Conservation (phyloP, 2,113 vertebrate species). For the Neotoma lepida region DNA sequence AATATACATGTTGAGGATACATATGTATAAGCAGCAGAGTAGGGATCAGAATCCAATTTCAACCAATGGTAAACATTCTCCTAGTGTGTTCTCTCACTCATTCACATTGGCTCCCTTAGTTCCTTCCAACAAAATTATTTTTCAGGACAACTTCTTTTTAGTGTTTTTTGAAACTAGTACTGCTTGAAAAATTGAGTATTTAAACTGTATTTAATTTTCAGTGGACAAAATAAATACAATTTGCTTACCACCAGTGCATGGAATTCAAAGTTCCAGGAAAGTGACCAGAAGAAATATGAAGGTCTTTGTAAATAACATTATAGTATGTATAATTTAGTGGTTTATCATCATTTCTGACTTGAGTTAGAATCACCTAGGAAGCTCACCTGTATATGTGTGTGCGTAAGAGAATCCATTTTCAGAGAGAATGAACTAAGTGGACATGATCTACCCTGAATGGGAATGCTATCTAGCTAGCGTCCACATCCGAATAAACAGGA, state of each 20-base stretch:
- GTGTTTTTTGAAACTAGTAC: background rate
- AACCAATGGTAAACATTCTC: background rate
- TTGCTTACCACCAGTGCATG: background rate
- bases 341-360: background rate
- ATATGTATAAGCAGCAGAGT: background rate
- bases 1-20: background rate
- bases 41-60: background rate
- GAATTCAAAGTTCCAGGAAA: conserved; percentile 38
- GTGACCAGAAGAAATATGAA: background rate
- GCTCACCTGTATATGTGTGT: background rate
- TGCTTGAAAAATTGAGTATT: background rate
- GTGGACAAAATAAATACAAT: background rate
- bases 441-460: background rate
- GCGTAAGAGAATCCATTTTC: background rate
- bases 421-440: background rate
- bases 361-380: background rate
- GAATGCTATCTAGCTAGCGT: background rate
- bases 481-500: background rate
- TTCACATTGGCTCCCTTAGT: background rate
- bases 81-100: background rate
- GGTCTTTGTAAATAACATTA: conserved; percentile 21
- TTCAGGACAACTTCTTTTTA: background rate
- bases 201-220: background rate
- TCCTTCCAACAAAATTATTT: conserved; percentile 32
- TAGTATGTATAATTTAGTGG: background rate